Evolutionary conservation across 2,797 vertebrate genomes (phyloP), one percentile per base, ranked within the genome.

Genomic region (Antrozous pallidus): DNA sequence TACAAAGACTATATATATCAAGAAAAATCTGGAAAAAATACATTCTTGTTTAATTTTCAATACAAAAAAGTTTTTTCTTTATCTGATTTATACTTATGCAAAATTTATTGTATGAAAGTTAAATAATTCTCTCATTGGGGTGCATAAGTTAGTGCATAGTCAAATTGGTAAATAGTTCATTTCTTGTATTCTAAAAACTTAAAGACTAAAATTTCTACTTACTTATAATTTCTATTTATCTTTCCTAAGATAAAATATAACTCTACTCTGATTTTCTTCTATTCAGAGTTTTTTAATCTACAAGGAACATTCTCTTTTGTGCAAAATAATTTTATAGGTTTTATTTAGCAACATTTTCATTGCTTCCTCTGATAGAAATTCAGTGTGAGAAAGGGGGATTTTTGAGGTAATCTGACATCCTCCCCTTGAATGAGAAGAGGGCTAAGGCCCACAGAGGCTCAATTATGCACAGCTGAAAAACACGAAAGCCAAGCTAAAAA

Each of bases 281-380:
- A 61, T 69, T 88, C 42, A 79, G 24, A 74, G 54, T 45, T 88
- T 95, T 26, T 51, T 93, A 90, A 94, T 56, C 31, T 83, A 61
- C 26, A 67, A 90, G 54, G 81, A 49, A 93, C 81, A n/a, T 49
- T 74, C 70, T 89, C 28, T 61, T 90, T 42, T 69, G 42, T 81
- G 45, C n/a, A 69, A 91, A 81, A 94, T 56, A 26, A 79, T 40
- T 95, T 74, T 82, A 54, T 49, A 12, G 12, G n/a, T 95, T 90
- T 94, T 71, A 74, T 56, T 94, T 69, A 94, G 88, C 33, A 90
- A 51, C 12, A 92, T 82, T 92, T 96, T 95, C 63, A 85, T 92
- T 74, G 70, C 58, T 94, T 78, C 80, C 36, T 90, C 56, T 67
- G 58, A 92, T 1, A 88, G 82, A 86, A 88, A 88, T 83, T 63